Evolutionary conservation across 2,888 invertebrate genomes (phyloP).

Genomic region (Orchestes rusci): DNA sequence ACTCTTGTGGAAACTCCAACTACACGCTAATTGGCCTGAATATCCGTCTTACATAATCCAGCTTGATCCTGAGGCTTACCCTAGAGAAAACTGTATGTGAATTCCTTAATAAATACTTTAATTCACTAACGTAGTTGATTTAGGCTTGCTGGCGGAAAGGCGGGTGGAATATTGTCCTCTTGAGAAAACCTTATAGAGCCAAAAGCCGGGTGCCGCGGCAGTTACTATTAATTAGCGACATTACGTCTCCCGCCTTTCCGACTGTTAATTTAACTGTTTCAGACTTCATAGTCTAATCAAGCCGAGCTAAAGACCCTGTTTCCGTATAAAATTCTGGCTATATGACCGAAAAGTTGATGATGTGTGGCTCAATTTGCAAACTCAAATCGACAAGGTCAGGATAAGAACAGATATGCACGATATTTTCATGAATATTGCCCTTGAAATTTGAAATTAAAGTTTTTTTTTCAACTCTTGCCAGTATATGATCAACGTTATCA

Average conservation of each 20-base stretch:
- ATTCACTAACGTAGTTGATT: slow-evolving; percentile 45
- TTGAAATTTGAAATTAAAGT: too few species aligned
- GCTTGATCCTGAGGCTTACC: too few species aligned
- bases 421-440: too few species aligned
- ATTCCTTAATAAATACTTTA: slow-evolving; percentile 46
- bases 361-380: too few species aligned
- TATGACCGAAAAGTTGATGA: too few species aligned
- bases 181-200: slow-evolving; percentile 40
- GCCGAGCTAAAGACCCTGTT: slow-evolving; percentile 13
- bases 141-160: slow-evolving; percentile 38
- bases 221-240: slow-evolving; percentile 43
- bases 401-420: too few species aligned
- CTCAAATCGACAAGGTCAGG: too few species aligned
- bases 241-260: slow-evolving; percentile 36
- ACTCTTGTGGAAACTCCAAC: too few species aligned
- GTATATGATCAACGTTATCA: too few species aligned
- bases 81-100: slow-evolving; percentile 40
- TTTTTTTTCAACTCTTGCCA: too few species aligned
- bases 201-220: slow-evolving; percentile 38
- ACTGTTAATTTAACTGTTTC: slow-evolving; percentile 23
- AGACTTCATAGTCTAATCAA: slow-evolving; percentile 19
- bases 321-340: slow-evolving; percentile 6
- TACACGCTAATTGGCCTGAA: too few species aligned
- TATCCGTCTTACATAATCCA: too few species aligned
- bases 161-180: slow-evolving; percentile 38